Evolutionary conservation across 2,113 vertebrate genomes (phyloP).

Genomic region (Tretioscincus oriximinensis): DNA sequence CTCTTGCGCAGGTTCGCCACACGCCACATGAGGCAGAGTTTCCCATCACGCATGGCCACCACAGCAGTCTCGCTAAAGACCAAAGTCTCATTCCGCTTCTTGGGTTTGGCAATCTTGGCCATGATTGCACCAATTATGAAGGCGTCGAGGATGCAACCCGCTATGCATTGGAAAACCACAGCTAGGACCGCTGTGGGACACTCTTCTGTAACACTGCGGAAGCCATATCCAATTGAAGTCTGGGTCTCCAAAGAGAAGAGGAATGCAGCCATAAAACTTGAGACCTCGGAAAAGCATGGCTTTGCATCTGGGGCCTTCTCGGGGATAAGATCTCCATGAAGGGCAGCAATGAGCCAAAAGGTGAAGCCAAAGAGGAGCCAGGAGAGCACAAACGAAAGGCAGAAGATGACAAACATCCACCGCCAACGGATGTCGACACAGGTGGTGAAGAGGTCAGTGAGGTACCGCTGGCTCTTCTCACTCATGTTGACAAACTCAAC

Average conservation of each 20-base stretch:
- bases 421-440: slow-evolving; percentile 93
- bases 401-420: slow-evolving; percentile 91
- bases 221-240: slow-evolving; percentile 91
- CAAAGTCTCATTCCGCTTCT: slow-evolving; percentile 90
- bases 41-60: slow-evolving; percentile 84
- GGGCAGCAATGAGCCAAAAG: slow-evolving; percentile 89
- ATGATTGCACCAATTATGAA: slow-evolving; percentile 91
- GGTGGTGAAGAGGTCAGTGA: slow-evolving; percentile 90
- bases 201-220: slow-evolving; percentile 88
- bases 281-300: slow-evolving; percentile 85
- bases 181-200: slow-evolving; percentile 88
- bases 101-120: slow-evolving; percentile 93
- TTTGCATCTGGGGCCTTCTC: slow-evolving; percentile 52
- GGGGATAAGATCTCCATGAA: slow-evolving; percentile 82
- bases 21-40: slow-evolving; percentile 91
- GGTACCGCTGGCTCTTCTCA: slow-evolving; percentile 86
- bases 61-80: slow-evolving; percentile 86
- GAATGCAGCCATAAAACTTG: slow-evolving; percentile 90
- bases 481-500: slow-evolving; percentile 90
- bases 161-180: slow-evolving; percentile 90
- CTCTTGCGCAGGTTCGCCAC: slow-evolving; percentile 88
- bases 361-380: slow-evolving; percentile 89
- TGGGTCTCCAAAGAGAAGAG: slow-evolving; percentile 91
- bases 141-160: slow-evolving; percentile 90
- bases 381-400: slow-evolving; percentile 89